These are phyloP conservation scores for Cirrhinus molitorella DNA, from an alignment of 2,797 vertebrate genomes.

Conservation along the genomic window DNA sequence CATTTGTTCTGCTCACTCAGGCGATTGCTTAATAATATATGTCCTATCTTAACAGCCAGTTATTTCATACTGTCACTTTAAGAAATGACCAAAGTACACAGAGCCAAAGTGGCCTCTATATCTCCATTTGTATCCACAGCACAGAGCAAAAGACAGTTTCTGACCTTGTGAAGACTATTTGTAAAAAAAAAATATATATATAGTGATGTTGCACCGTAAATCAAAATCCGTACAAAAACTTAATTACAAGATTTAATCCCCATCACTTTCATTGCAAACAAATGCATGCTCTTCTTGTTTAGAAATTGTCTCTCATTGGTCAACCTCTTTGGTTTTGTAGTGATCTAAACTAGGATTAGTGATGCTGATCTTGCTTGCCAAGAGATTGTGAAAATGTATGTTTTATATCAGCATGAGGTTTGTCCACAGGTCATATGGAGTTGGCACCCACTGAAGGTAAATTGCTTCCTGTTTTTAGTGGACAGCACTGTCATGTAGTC, in stretches of 20 bases:
- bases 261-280: neutral
- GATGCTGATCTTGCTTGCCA: neutral
- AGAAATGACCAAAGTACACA: neutral
- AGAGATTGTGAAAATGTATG: conserved; percentile 9
- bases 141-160: neutral
- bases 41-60: neutral
- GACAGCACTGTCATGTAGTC: conserved; percentile 40
- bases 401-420: conserved; percentile 14
- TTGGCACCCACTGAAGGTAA: conserved; percentile 17
- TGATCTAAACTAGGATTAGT: neutral
- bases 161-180: conserved; percentile 4
- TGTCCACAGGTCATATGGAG: conserved; percentile 36
- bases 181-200: too few species aligned
- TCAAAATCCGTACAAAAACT: neutral
- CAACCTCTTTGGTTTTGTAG: neutral
- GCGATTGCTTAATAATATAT: neutral
- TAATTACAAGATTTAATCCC: neutral
- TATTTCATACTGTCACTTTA: neutral
- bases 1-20: neutral
- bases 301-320: too few species aligned
- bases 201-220: neutral
- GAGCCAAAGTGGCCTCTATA: neutral
- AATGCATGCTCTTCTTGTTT: neutral
- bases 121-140: neutral
- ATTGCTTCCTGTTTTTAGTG: conserved; percentile 45